Evolutionary conservation across 2,113 vertebrate species (phyloP).

Genomic region (Pachyramphus minor): DNA sequence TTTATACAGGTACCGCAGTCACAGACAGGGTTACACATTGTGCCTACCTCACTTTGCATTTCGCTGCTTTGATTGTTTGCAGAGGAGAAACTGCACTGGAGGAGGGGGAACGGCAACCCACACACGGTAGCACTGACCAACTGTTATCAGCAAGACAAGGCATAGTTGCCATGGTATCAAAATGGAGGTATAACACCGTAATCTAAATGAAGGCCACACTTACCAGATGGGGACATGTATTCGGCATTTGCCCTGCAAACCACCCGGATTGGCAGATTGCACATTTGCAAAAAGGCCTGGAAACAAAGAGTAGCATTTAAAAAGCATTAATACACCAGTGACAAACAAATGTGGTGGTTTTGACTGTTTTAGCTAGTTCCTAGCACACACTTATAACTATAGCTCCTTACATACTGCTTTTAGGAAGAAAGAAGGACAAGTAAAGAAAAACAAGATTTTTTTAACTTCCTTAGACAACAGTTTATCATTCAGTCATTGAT

Average conservation of each 20-base stretch:
- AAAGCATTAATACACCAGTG: constrained; percentile 16
- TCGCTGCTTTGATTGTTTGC: neutral
- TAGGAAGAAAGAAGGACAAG: neutral
- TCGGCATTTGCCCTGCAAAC: constrained; percentile 83
- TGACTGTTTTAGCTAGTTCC: neutral
- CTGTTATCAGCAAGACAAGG: constrained; percentile 57
- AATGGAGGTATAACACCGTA: constrained; percentile 41
- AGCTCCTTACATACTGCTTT: neutral
- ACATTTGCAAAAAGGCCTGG: constrained; percentile 87
- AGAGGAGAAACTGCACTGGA: neutral
- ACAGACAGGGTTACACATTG: neutral
- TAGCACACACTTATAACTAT: neutral
- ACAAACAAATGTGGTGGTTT: neutral
- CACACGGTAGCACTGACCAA: neutral
- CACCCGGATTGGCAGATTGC: constrained; percentile 83
- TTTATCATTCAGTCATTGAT: neutral
- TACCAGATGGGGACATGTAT: constrained; percentile 92
- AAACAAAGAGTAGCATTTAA: constrained; percentile 62
- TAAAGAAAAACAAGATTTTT: neutral
- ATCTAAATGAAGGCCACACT: constrained; percentile 71
- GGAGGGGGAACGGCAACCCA: constrained; percentile 14
- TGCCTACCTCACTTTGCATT: neutral
- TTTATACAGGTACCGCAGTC: neutral
- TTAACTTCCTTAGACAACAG: neutral
- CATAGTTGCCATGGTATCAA: constrained; percentile 74